Conservation (phyloP, 2,113 vertebrate genomes). For the Geococcyx californianus region DNA sequence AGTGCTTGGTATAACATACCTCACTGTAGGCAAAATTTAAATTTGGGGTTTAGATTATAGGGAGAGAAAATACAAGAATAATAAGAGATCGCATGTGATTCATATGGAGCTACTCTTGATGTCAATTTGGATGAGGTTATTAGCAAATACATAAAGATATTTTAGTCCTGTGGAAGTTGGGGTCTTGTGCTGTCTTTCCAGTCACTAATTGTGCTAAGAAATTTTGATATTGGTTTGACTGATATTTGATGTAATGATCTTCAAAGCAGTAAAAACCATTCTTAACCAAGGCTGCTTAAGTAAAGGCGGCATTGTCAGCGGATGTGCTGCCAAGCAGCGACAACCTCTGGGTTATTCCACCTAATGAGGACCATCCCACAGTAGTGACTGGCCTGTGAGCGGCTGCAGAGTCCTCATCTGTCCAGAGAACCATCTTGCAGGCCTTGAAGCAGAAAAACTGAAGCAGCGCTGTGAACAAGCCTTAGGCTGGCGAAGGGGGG, state of each 20-base stretch:
- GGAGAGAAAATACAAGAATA: background rate
- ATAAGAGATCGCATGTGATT: background rate
- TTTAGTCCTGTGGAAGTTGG: background rate
- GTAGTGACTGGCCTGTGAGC: background rate
- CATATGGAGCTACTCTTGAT: background rate
- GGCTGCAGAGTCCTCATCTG: background rate
- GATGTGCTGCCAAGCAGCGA: background rate
- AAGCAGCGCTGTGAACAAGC: background rate
- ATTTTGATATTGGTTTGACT: slow-evolving; percentile 39
- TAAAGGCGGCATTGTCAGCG: background rate
- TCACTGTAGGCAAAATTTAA: background rate
- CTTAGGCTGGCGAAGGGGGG: background rate
- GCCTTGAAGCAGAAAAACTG: background rate
- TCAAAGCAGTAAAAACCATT: slow-evolving; percentile 1
- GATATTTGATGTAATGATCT: slow-evolving; percentile 55
- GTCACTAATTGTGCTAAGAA: background rate
- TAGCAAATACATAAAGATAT: slow-evolving; percentile 4
- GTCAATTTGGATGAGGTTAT: slow-evolving; percentile 7
- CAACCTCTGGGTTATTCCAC: background rate
- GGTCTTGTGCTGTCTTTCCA: background rate
- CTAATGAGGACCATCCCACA: slow-evolving; percentile 22
- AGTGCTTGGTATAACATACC: background rate
- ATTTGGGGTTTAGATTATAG: background rate
- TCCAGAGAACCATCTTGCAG: background rate
- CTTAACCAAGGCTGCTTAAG: slow-evolving; percentile 1